Evolutionary conservation across 2,888 invertebrate species (phyloP).

Genomic region (Noctua janthina): DNA sequence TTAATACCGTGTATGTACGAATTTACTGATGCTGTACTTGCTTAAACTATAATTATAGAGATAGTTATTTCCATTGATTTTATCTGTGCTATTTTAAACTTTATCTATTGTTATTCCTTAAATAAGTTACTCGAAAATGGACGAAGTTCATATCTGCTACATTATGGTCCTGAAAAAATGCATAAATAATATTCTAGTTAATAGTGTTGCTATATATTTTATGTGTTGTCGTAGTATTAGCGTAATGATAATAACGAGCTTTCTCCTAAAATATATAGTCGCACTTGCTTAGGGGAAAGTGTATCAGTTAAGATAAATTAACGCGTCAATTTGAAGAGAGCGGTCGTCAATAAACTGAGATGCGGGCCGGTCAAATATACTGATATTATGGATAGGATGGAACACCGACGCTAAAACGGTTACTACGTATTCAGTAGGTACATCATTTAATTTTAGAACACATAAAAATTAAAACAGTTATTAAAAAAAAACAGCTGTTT

Average conservation of each 20-base stretch:
- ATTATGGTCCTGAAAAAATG: background rate
- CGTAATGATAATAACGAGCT: slow-evolving; percentile 66
- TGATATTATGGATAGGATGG: slow-evolving; percentile 20
- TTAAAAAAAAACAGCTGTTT: background rate
- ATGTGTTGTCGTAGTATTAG: slow-evolving; percentile 45
- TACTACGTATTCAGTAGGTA: too few species aligned
- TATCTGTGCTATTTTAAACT: background rate
- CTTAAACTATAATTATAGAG: background rate
- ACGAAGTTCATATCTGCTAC: background rate
- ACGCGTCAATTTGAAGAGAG: slow-evolving; percentile 77
- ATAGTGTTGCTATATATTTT: slow-evolving; percentile 23
- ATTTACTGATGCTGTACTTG: background rate
- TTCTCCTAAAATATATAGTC: slow-evolving; percentile 76
- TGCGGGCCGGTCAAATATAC: slow-evolving; percentile 70
- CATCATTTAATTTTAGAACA: too few species aligned
- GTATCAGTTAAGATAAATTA: slow-evolving; percentile 78
- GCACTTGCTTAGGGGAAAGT: slow-evolving; percentile 79
- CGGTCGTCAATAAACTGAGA: slow-evolving; percentile 73
- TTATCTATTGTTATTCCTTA: background rate
- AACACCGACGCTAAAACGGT: too few species aligned
- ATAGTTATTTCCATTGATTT: background rate
- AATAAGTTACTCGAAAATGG: too few species aligned
- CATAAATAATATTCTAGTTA: background rate
- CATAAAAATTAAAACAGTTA: too few species aligned
- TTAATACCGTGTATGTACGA: background rate